phyloP scores from a whole-genome alignment of 1,140 invertebrate genomes.

The Laupala kohalensis region DNA sequence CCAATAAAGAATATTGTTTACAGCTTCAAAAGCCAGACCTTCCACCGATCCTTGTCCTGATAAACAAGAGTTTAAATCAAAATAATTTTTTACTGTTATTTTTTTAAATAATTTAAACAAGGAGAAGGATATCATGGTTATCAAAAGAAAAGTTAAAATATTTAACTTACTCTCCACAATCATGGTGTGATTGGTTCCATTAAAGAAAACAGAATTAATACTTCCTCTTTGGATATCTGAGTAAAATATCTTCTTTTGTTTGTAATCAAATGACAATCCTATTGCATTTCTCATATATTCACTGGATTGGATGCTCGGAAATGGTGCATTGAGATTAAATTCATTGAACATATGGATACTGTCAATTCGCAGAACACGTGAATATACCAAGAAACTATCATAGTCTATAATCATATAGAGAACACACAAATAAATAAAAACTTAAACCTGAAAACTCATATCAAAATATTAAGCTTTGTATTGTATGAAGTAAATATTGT shows the following conservation, averaged over 20 bases:
- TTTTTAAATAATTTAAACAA: too few species aligned
- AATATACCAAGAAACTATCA: constrained; percentile 63
- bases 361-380: constrained; percentile 56
- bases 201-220: constrained; percentile 72
- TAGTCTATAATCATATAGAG: constrained; percentile 39
- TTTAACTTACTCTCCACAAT: constrained; percentile 46
- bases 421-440: neutral
- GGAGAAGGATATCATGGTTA: too few species aligned
- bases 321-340: constrained; percentile 57
- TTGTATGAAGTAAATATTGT: neutral
- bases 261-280: constrained; percentile 67
- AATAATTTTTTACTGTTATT: too few species aligned
- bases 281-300: constrained; percentile 70
- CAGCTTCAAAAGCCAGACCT: constrained; percentile 61
- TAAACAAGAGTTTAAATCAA: constrained; percentile 10
- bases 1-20: constrained; percentile 61
- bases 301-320: constrained; percentile 54
- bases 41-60: constrained; percentile 63
- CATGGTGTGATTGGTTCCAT: constrained; percentile 55
- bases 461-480: neutral
- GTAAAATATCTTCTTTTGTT: constrained; percentile 56
- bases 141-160: too few species aligned
- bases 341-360: constrained; percentile 58
- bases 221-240: constrained; percentile 75
- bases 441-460: neutral